Evolutionary conservation across 2,797 vertebrate species (phyloP).

Genomic region (Ibycter americanus): DNA sequence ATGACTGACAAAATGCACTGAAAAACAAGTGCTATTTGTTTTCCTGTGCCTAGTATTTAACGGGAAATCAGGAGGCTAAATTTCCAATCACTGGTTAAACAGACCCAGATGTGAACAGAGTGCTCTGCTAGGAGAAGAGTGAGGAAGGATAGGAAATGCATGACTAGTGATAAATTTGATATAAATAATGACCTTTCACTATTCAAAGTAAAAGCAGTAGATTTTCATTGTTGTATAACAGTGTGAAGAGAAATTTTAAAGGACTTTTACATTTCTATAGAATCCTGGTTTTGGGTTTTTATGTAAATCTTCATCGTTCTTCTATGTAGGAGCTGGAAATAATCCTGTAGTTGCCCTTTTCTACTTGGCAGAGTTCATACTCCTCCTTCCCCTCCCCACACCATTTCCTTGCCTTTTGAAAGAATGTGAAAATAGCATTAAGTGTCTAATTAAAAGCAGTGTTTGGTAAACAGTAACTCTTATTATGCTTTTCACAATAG

Average conservation of each 20-base stretch:
- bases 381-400: background rate
- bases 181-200: constrained; percentile 52
- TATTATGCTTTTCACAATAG: background rate
- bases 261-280: background rate
- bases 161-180: constrained; percentile 50
- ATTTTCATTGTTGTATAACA: constrained; percentile 32
- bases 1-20: constrained; percentile 78
- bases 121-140: constrained; percentile 14
- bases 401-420: background rate
- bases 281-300: background rate
- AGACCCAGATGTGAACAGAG: constrained; percentile 77
- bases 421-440: constrained; percentile 5
- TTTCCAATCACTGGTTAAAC: constrained; percentile 84
- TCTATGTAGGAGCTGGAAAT: constrained; percentile 46
- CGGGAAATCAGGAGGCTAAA: constrained; percentile 82
- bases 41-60: constrained; percentile 83
- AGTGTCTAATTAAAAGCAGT: background rate
- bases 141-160: constrained; percentile 59
- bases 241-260: constrained; percentile 60
- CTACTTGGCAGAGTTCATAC: background rate
- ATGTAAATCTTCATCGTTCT: background rate
- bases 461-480: background rate
- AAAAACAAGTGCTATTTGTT: constrained; percentile 87
- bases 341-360: constrained; percentile 32
- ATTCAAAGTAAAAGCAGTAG: constrained; percentile 36